Conservation (phyloP, 1,140 invertebrate species). For the Coptotermes formosanus region DNA sequence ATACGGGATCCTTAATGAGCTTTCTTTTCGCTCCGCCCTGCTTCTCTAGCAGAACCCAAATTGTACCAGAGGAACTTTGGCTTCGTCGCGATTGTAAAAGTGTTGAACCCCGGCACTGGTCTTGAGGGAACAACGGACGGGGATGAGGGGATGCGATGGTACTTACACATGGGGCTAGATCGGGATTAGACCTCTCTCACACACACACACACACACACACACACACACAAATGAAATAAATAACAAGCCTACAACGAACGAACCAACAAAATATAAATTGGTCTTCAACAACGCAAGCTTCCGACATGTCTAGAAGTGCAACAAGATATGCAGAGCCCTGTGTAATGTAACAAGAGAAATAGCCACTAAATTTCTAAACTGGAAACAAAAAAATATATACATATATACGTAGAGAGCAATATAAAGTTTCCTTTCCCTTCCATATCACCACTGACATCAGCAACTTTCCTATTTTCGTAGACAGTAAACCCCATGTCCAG, state of each 20-base stretch:
- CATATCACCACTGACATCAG: neutral
- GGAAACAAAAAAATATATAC: neutral
- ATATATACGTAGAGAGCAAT: neutral
- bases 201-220: neutral
- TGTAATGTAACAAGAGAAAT: constrained; percentile 3
- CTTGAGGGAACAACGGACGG: neutral
- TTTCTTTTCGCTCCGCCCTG: constrained; percentile 13
- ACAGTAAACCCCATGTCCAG: neutral
- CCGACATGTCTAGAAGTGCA: neutral
- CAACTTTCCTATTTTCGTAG: neutral
- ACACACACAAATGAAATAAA: neutral
- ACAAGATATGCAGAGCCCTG: neutral
- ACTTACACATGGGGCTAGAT: constrained; percentile 2
- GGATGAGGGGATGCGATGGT: neutral
- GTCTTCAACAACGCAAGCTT: neutral
- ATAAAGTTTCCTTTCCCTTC: neutral
- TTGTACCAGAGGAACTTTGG: neutral
- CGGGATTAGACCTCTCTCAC: neutral
- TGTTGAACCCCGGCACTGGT: neutral
- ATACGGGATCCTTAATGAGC: neutral
- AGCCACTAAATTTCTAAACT: neutral
- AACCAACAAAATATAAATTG: constrained; percentile 19
- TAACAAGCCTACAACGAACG: neutral
- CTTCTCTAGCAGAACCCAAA: neutral
- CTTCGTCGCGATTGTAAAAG: neutral